A percentile compares a stretch with the other conserved stretches of the same genome.
Evolutionary conservation across 2,113 vertebrate genomes (phyloP).

Genomic region (Echinops telfairi): DNA sequence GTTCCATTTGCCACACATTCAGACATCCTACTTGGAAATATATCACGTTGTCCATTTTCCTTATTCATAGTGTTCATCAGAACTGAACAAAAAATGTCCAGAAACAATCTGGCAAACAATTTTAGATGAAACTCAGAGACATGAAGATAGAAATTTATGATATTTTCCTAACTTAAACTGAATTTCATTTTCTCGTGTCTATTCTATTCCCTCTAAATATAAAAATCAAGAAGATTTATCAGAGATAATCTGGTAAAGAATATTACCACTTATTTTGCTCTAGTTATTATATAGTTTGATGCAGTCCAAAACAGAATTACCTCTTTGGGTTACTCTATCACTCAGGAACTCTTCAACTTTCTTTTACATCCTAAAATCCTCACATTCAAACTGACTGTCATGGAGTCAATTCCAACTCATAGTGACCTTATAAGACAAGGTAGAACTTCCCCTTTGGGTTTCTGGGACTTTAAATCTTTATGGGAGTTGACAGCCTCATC

Average conservation of each 20-base stretch:
- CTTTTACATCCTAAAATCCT: not conserved
- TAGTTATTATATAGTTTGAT: not conserved
- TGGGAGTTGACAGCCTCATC: too few species aligned
- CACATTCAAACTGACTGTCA: too few species aligned
- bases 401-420: too few species aligned
- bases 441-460: too few species aligned
- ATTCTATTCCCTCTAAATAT: not conserved
- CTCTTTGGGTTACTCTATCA: not conserved
- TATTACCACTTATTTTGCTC: not conserved
- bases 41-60: not conserved
- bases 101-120: slow-evolving; percentile 7
- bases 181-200: slow-evolving; percentile 20
- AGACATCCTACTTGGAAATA: not conserved
- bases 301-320: not conserved
- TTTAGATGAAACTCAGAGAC: not conserved
- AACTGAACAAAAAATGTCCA: slow-evolving; percentile 7
- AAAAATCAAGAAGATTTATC: slow-evolving; percentile 17
- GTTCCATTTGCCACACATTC: not conserved
- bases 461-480: too few species aligned
- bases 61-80: not conserved
- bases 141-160: not conserved
- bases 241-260: not conserved
- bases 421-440: too few species aligned
- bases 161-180: not conserved
- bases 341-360: not conserved